Percentiles rank a stretch among this genome's conserved stretches.
These are phyloP conservation scores for Campylorhamphus procurvoides DNA, from an alignment of 2,113 vertebrate species.

Conservation along the genomic window DNA sequence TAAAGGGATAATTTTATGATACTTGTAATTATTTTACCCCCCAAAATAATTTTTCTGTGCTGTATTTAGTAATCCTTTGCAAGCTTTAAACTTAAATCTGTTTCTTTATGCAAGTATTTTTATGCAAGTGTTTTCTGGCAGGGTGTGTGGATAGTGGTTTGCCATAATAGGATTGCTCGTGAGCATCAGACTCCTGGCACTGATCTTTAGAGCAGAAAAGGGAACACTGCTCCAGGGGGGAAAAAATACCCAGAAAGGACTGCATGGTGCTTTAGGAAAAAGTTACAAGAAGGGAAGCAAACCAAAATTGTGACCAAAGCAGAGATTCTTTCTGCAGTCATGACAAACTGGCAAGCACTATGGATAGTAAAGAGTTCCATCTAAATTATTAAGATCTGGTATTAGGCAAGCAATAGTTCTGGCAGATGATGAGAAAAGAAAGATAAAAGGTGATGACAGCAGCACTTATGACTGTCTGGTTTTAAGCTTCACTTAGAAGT, in stretches of 20 bases:
- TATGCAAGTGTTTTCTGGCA: not conserved
- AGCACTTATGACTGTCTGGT: not conserved
- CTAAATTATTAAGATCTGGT: not conserved
- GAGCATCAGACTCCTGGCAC: slow-evolving; percentile 36
- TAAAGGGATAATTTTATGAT: slow-evolving; percentile 35
- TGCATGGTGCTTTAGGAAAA: not conserved
- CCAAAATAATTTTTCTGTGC: not conserved
- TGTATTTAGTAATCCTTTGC: not conserved
- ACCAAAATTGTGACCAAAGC: not conserved
- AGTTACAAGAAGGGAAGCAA: not conserved
- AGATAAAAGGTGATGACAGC: not conserved
- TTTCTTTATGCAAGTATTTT: slow-evolving; percentile 25
- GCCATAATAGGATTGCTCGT: slow-evolving; percentile 34
- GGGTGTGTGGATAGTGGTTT: not conserved
- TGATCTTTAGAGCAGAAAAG: slow-evolving; percentile 36
- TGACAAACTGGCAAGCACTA: not conserved
- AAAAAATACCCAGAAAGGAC: slow-evolving; percentile 15
- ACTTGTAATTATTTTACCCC: slow-evolving; percentile 27
- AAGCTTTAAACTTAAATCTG: slow-evolving; percentile 26
- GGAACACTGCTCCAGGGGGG: not conserved
- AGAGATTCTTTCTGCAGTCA: not conserved
- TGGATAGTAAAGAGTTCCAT: not conserved
- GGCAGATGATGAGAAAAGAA: not conserved
- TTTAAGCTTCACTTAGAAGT: not conserved
- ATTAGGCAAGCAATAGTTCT: not conserved